These are phyloP conservation scores for Carabus problematicus DNA, from an alignment of 2,888 invertebrate species.

Conservation along the genomic window DNA sequence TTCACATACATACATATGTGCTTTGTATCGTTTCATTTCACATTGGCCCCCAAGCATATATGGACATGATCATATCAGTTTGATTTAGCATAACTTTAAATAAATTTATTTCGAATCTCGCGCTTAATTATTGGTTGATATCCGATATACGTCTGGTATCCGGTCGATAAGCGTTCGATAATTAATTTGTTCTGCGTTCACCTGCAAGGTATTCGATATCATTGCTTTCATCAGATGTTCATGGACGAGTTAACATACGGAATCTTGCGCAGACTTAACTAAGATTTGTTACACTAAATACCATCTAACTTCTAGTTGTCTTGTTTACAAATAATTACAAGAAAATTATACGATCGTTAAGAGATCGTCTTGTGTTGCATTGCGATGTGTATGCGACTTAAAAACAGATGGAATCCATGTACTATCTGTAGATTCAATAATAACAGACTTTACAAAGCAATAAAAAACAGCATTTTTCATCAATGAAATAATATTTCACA, in stretches of 20 bases:
- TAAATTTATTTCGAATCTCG: slow-evolving; percentile 19
- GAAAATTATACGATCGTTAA: slow-evolving; percentile 23
- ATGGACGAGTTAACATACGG: neutral
- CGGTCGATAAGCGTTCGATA: slow-evolving; percentile 13
- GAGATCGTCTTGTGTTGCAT: neutral
- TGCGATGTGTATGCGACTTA: too few species aligned
- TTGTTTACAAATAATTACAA: slow-evolving; percentile 29
- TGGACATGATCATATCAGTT: slow-evolving; percentile 17
- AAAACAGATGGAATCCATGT: too few species aligned
- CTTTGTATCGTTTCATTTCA: slow-evolving; percentile 5
- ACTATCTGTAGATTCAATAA: too few species aligned
- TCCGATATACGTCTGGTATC: slow-evolving; percentile 15
- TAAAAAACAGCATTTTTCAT: too few species aligned
- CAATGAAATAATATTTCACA: too few species aligned
- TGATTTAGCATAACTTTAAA: slow-evolving; percentile 25
- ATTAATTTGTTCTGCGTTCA: slow-evolving; percentile 18
- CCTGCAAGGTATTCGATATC: slow-evolving; percentile 18
- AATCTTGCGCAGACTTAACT: too few species aligned
- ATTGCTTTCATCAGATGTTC: slow-evolving; percentile 28
- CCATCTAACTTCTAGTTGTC: neutral
- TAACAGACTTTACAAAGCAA: too few species aligned
- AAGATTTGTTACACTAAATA: too few species aligned
- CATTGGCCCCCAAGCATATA: neutral
- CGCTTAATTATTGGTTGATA: slow-evolving; percentile 33
- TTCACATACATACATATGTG: too few species aligned